Base-by-base conservation (phyloP, 2,888 invertebrate species). In the Maniola hyperantus region DNA sequence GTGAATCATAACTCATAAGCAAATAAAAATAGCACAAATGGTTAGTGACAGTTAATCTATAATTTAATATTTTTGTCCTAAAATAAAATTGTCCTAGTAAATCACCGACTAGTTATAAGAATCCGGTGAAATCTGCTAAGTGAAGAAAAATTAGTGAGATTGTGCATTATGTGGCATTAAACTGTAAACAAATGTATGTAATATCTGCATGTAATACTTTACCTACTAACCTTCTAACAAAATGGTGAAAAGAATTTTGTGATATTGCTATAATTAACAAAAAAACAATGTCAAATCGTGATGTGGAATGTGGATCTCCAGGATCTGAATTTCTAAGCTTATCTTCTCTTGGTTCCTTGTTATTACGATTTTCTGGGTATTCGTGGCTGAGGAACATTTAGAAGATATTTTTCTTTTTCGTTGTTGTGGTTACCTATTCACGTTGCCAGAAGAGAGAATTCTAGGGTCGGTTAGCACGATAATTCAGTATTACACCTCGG, bases 271-370 rank as follows among this genome's bases (percentile, higher is more conserved):
- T 68, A 26, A 39, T 54, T 58, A 68, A 20, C 34, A 39, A 36
- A 36, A 11, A 58, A 42, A 75, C 73, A 74, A 91, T 91, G 90
- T 78, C 80, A 83, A 83, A 79, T 92, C 87, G 95, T 76, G 96
- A 96, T 78, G 86, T 94, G 72, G 96, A 11, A 36, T 36, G 36
- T 6, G 36, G 36, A 6, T 8, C 36, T 36, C 96, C 74, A 90
- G 36, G 36, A 6, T 8, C 36, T 36, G 96, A 74, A 90, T 95
- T 69, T 94, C 96, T 81, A 88, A 95, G 75, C 84, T 96, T 77
- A 89, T 94, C 70, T 84, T 93, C 67, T 81, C 95, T 74, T 96
- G 96, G 95, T 90, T 94, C 73, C 76, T 93, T 66, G 94, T 95
- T 42, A 84, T 94, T 5, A 46, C 15, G 1, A 6, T n/a, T 15